Evolutionary conservation across 2,888 invertebrate species (phyloP), one percentile per base, ranked within the genome.

Genomic region (Netelia melanura): DNA sequence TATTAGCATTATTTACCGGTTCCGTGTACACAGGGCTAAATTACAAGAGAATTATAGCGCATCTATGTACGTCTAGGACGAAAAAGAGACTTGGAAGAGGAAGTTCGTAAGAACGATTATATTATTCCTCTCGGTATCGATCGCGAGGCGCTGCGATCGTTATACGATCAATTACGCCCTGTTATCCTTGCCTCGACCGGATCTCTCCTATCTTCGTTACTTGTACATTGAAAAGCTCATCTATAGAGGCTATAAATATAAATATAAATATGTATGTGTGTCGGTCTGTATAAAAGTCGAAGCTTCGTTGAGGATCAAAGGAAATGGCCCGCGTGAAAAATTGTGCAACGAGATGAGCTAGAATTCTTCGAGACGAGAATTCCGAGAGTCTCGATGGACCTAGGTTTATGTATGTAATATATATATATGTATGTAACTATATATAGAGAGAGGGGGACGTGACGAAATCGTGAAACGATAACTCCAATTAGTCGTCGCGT

Each of bases 1-100:
- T 88, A 87, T 88, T 88, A 88, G 76, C 86, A 86, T 83, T 85
- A 85, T 84, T 85, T 81, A 87, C 78, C 80, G 79, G 48, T 80
- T 70, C 56, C 67, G 74, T 74, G 68, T 65, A 23, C n/a, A 23
- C 56, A 54, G 54, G 74, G 58, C 71, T 25, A 10, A 67, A 17
- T 11, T 61, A 65, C 43, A 25, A 21, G 43, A 8, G n/a, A 38
- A 64, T 38, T 64, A 64, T 38, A 64, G 11, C 30, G 3, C 64
- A 17, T 64, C 6, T 38, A 64, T 30, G 30, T 5, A 30, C 23
- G 3, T 17, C 23, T 8, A 17, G n/a, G 54, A 30, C 17, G 54
- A 75, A 67, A 43, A 23, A n/a, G 14, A 44, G 21, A 25, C 44
- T 48, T 44, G 61, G 44, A 68, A 52, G 25, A 68, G 48, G 43